Percentiles rank a stretch among this genome's conserved stretches.
Evolutionary conservation across 2,113 vertebrate genomes (phyloP).

Genomic region (Percina caprodes): DNA sequence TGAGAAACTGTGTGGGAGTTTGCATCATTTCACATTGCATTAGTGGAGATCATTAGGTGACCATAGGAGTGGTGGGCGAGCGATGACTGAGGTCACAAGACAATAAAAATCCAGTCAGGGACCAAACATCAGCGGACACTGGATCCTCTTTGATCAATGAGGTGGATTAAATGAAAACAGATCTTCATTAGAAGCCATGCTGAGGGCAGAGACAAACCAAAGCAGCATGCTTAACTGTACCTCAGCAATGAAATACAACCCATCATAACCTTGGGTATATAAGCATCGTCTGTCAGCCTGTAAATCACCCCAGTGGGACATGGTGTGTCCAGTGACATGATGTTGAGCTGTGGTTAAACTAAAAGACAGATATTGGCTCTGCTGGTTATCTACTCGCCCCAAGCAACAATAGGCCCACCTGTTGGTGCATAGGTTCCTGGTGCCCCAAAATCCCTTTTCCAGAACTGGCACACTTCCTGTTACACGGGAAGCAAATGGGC

Average conservation of each 20-base stretch:
- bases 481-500: constrained; percentile 29
- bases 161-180: constrained; percentile 58
- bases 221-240: constrained; percentile 67
- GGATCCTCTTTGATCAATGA: constrained; percentile 43
- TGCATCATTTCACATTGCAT: not conserved
- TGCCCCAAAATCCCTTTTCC: constrained; percentile 61
- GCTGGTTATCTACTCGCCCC: constrained; percentile 34
- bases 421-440: constrained; percentile 51
- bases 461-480: constrained; percentile 34
- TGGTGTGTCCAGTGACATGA: constrained; percentile 1
- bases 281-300: constrained; percentile 22
- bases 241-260: constrained; percentile 60
- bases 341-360: constrained; percentile 18
- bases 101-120: constrained; percentile 26
- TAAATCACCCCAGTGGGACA: constrained; percentile 31
- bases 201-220: constrained; percentile 36
- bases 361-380: constrained; percentile 15
- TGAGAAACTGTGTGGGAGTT: not conserved
- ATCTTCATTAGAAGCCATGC: constrained; percentile 39
- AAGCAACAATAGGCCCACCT: constrained; percentile 61
- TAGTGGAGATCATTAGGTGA: not conserved
- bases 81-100: constrained; percentile 35
- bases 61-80: not conserved
- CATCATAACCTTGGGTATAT: constrained; percentile 22
- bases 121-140: constrained; percentile 43